These are phyloP conservation scores for Sceloporus tristichus DNA, from an alignment of 2,113 vertebrate genomes.

Conservation along the genomic window DNA sequence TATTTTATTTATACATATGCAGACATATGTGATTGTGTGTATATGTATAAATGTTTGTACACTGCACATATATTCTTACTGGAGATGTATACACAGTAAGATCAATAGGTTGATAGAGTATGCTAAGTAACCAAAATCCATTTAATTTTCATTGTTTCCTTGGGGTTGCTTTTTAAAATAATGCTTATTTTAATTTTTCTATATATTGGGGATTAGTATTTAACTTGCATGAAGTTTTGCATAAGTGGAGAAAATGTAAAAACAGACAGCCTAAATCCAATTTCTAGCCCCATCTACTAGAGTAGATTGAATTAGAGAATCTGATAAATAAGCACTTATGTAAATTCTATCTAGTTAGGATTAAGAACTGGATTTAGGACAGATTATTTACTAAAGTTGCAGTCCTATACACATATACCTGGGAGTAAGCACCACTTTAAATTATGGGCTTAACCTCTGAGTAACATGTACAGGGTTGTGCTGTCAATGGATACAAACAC, in stretches of 20 bases:
- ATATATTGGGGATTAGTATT: constrained; percentile 60
- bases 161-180: constrained; percentile 18
- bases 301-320: too few relatives aligned
- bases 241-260: constrained; percentile 60
- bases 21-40: constrained; percentile 78
- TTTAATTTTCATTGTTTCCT: constrained; percentile 51
- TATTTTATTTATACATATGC: constrained; percentile 80
- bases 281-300: too few relatives aligned
- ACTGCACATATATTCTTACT: constrained; percentile 71
- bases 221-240: constrained; percentile 44
- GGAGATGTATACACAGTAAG: constrained; percentile 71
- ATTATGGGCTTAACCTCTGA: not conserved
- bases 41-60: constrained; percentile 80
- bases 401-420: constrained; percentile 29
- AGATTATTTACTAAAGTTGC: constrained; percentile 50
- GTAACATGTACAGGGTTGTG: constrained; percentile 36
- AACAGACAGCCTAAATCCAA: constrained; percentile 15
- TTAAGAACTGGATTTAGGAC: not conserved
- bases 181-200: constrained; percentile 60
- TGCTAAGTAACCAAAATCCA: constrained; percentile 74
- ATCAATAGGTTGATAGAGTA: constrained; percentile 75
- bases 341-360: too few relatives aligned
- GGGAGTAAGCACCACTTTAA: not conserved
- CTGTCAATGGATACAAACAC: constrained; percentile 62
- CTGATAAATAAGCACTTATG: too few relatives aligned